These are phyloP conservation scores for Lagria hirta DNA, from an alignment of 2,888 invertebrate species.

Conservation along the genomic window DNA sequence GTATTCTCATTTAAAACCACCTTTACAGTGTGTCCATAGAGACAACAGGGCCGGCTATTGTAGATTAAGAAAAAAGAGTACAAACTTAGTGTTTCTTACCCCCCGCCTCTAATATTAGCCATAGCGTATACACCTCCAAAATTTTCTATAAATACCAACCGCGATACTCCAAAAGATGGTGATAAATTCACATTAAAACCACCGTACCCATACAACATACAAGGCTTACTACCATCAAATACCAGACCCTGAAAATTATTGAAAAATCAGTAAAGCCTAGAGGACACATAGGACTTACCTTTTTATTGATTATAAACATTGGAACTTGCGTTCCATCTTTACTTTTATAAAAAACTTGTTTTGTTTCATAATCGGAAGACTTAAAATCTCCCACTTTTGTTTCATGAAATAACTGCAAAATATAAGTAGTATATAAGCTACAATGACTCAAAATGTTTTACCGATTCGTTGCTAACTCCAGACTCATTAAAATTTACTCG, in stretches of 20 bases:
- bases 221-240: constrained; percentile 73
- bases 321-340: constrained; percentile 93
- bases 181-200: constrained; percentile 93
- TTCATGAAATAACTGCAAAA: constrained; percentile 73
- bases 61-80: constrained; percentile 20
- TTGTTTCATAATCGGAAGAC: constrained; percentile 73
- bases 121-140: constrained; percentile 87
- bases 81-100: too few species aligned
- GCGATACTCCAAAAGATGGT: constrained; percentile 85
- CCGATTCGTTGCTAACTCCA: constrained; percentile 62
- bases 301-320: constrained; percentile 89
- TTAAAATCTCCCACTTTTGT: constrained; percentile 85
- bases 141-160: constrained; percentile 86
- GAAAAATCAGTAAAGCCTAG: constrained; percentile 1
- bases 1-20: too few species aligned
- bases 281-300: constrained; percentile 56
- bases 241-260: constrained; percentile 59
- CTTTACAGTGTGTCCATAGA: too few species aligned
- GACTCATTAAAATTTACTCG: constrained; percentile 69
- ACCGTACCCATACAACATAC: constrained; percentile 93
- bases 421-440: constrained; percentile 12
- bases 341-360: constrained; percentile 89
- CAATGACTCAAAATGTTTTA: constrained; percentile 49
- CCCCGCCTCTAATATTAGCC: constrained; percentile 95
- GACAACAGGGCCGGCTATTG: too few species aligned